Base-by-base conservation (phyloP, 2,888 invertebrate genomes). In the Agonopterix subpropinquella region DNA sequence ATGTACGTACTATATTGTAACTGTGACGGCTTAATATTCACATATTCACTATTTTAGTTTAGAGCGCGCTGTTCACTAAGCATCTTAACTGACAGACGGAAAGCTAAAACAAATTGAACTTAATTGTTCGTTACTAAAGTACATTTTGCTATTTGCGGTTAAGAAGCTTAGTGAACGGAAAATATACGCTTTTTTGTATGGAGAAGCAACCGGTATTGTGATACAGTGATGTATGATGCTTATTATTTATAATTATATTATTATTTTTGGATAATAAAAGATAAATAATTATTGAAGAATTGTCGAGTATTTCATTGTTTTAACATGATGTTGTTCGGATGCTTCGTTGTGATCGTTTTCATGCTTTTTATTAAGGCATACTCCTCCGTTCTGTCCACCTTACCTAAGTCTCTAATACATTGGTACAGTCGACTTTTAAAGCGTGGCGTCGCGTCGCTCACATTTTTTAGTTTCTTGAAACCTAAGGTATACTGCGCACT, bases 211-310 rank as follows among this genome's bases (percentile, higher is more conserved):
- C 66, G 73, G 77, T 80, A 81, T 80, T 86, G 86, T 86, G 85
- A 85, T 87, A 85, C 77, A 77, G 73, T 75, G 69, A 79, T 81
- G 80, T 84, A 80, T 67, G 79, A 83, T 80, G 83, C 80, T 81
- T 82, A 77, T 75, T 78, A 80, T 76, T 80, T 79, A 76, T 80
- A 78, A 74, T n/a, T 39, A n/a, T 68, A 69, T 62, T 58, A 44
- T 70, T 71, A 70, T 73, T 79, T 77, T 82, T 81, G 64, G 66
- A 74, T 71, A 85, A 87, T 86, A 85, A 85, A 83, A 83, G 64
- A 77, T 70, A 79, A 80, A 79, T 70, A 61, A 73, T 73, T 74
- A 78, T 75, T 70, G 71, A 73, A 64, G 61, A 67, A 67, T 73
- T 71, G 66, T 70, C 59, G 54, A 67, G 79, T 74, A 81, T 84